Conservation (phyloP, 2,113 vertebrate genomes). For the Percopsis transmontana region DNA sequence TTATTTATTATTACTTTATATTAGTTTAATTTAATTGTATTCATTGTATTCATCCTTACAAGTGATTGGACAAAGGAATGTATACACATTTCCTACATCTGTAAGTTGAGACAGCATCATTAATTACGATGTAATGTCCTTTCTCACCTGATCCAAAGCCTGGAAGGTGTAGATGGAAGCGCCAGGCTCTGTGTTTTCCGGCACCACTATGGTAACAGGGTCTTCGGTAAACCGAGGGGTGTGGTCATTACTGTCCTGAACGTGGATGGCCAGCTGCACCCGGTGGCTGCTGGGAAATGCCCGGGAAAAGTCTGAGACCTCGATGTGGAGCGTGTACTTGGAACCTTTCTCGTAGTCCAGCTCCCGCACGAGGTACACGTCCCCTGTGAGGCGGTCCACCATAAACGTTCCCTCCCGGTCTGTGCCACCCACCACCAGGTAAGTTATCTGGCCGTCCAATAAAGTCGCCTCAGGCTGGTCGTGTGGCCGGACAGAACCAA, state of each 20-base stretch:
- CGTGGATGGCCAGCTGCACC: slow-evolving; percentile 85
- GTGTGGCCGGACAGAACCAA: slow-evolving; percentile 81
- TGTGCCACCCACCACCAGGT: slow-evolving; percentile 86
- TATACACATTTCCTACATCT: no score
- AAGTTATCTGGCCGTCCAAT: slow-evolving; percentile 79
- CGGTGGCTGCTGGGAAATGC: slow-evolving; percentile 83
- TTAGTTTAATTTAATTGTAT: neutral
- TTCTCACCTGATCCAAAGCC: slow-evolving; percentile 79
- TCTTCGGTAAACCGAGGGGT: slow-evolving; percentile 89
- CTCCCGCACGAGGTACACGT: slow-evolving; percentile 85
- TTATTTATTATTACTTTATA: neutral
- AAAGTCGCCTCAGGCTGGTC: slow-evolving; percentile 52
- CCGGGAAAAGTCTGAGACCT: slow-evolving; percentile 82
- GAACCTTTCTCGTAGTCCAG: slow-evolving; percentile 90
- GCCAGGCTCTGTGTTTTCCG: slow-evolving; percentile 82
- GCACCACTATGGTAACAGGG: slow-evolving; percentile 87
- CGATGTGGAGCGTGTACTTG: slow-evolving; percentile 84
- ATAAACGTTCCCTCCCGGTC: slow-evolving; percentile 88
- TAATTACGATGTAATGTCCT: neutral
- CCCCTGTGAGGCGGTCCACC: slow-evolving; percentile 87
- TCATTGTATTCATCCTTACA: no score
- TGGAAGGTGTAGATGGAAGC: slow-evolving; percentile 89
- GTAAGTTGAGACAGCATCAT: no score
- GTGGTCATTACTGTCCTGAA: slow-evolving; percentile 94
- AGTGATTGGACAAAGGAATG: no score